Evolutionary conservation across 2,797 vertebrate genomes (phyloP), one percentile per base, ranked within the genome.

Genomic region (Oryzias dopingdopingensis): DNA sequence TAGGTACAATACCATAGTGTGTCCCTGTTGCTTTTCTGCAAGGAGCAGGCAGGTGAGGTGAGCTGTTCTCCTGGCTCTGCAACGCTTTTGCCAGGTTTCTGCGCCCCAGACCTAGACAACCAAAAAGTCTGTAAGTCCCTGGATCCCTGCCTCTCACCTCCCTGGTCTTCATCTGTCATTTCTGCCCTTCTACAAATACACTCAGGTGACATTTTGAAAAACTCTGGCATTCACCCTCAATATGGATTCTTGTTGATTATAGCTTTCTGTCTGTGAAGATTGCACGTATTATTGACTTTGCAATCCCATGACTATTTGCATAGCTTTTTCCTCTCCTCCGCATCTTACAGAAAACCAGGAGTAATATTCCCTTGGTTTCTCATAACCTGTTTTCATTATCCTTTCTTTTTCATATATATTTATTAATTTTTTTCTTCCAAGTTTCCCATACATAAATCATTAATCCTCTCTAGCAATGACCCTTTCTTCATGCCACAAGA

Each of bases 171-270:
- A 90, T 87, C 88, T 88, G 86, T 91, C 89, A 90, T 87, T 80
- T 80, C 80, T 92, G 90, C 89, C 90, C 90, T 92, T 91, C 89
- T 87, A 78, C 88, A 92, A 92, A 92, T 85, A 92, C 79, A 83
- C 84, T 83, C 73, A 60, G 76, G 76, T 93, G 90, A 93, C 92
- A 93, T 93, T 93, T 92, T 79, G 81, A 83, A 90, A 91, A 92
- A 91, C 86, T 89, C 86, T 89, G 91, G 84, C 90, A 89, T 90
- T 93, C 91, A 91, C 86, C 90, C 78, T 82, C 80, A 82, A 83
- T 91, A 91, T 93, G 83, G 91, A 92, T 93, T 91, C 90, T 88
- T 88, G 85, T 88, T 91, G 89, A 92, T 91, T 89, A 90, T 89
- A 89, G 91, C 87, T 84, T 85, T 86, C 80, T 79, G 80, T 86